Percentiles rank a stretch among this genome's conserved stretches.
phyloP scores from a whole-genome alignment of 1,140 invertebrate species.

The Pseudomyrmex pallidus region DNA sequence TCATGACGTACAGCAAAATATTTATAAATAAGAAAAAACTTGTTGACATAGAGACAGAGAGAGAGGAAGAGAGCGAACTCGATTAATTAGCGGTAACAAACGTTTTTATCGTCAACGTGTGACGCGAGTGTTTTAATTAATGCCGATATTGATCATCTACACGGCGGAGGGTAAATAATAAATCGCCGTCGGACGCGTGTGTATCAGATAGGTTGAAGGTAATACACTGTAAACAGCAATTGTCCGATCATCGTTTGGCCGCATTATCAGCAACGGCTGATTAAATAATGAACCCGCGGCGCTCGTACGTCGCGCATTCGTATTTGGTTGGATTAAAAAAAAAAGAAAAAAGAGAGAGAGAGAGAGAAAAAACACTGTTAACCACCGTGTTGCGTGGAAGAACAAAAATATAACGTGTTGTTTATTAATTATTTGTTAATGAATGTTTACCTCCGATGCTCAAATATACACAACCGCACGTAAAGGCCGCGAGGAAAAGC shows the following conservation, averaged over 20 bases:
- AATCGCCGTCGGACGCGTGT: background rate
- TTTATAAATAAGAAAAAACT: no score
- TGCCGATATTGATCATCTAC: background rate
- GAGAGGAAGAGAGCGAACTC: no score
- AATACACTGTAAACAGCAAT: background rate
- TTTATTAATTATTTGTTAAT: constrained; percentile 45
- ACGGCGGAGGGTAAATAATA: background rate
- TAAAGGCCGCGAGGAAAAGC: background rate
- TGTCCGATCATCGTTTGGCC: background rate
- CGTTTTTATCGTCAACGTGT: background rate
- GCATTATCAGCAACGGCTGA: background rate
- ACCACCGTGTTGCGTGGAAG: background rate
- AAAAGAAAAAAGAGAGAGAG: no score
- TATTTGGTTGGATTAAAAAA: background rate
- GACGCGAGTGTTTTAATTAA: background rate
- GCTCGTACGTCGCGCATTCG: background rate
- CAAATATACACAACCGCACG: no score
- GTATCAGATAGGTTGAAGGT: background rate
- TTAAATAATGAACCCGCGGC: constrained; percentile 14
- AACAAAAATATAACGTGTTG: constrained; percentile 36
- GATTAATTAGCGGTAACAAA: no score
- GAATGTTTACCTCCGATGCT: constrained; percentile 28
- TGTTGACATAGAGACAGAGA: no score
- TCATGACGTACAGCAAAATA: no score
- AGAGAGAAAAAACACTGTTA: no score